Evolutionary conservation across 2,113 vertebrate species (phyloP).

Genomic region (Notiomystis cincta): DNA sequence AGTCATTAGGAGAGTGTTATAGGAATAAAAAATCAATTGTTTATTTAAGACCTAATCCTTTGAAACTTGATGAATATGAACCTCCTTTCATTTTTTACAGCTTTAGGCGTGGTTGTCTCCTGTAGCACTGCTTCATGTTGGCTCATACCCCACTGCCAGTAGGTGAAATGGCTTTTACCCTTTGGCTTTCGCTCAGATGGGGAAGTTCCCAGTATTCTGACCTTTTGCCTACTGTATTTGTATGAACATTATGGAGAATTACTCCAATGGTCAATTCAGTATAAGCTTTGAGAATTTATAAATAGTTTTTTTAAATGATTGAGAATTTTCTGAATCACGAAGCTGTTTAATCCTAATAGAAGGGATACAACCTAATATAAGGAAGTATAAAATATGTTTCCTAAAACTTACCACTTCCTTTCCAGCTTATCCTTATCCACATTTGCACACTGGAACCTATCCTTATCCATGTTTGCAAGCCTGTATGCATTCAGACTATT

Average conservation of each 20-base stretch:
- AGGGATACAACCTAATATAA: background rate
- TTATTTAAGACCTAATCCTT: background rate
- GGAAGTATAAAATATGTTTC: background rate
- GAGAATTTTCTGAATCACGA: background rate
- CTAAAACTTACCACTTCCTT: background rate
- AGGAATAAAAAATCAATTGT: background rate
- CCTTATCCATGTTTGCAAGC: background rate
- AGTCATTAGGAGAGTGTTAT: background rate
- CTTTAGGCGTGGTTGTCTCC: background rate
- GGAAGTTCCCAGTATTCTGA: background rate
- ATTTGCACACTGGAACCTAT: background rate
- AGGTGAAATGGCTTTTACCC: background rate
- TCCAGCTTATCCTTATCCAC: background rate
- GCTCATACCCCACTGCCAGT: background rate
- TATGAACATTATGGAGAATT: background rate
- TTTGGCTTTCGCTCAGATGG: background rate
- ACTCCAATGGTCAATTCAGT: background rate
- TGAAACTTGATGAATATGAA: background rate
- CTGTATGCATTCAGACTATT: background rate
- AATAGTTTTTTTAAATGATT: background rate
- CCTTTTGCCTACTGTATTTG: background rate
- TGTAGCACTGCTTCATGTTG: background rate
- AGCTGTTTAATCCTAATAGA: background rate
- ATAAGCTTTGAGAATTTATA: background rate
- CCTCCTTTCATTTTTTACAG: background rate